These are phyloP conservation scores for Bryconaethiops microstoma DNA, from an alignment of 2,797 vertebrate species.

Conservation along the genomic window DNA sequence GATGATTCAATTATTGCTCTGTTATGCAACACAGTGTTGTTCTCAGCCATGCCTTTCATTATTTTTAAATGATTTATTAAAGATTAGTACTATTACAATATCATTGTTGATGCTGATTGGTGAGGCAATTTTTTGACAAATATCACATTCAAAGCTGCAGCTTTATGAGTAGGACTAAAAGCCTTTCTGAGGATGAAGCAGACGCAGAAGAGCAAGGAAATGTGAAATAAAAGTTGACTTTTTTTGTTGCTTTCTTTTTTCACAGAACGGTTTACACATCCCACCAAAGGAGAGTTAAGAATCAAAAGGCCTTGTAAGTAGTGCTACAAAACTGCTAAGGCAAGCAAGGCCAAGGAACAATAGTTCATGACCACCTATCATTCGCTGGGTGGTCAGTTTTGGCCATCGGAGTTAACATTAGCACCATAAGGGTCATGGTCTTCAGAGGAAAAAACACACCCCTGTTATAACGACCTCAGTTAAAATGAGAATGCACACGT, in stretches of 20 bases:
- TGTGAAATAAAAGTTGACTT: neutral
- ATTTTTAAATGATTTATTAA: neutral
- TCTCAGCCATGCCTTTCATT: neutral
- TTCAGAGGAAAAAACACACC: slow-evolving; percentile 50
- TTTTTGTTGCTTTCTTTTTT: slow-evolving; percentile 25
- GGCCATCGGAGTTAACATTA: slow-evolving; percentile 50
- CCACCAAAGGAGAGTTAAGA: slow-evolving; percentile 63
- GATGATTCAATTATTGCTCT: neutral
- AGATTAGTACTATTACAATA: neutral
- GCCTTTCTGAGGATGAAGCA: neutral
- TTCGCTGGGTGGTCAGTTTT: slow-evolving; percentile 56
- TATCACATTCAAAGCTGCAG: neutral
- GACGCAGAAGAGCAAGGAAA: slow-evolving; percentile 15
- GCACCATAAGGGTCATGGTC: slow-evolving; percentile 54
- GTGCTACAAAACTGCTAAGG: slow-evolving; percentile 75
- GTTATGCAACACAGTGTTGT: neutral
- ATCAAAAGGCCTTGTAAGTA: slow-evolving; percentile 74
- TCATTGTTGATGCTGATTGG: neutral
- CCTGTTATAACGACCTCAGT: slow-evolving; percentile 38
- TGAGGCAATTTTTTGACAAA: no score
- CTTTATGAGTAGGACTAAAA: neutral
- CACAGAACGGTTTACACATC: slow-evolving; percentile 47
- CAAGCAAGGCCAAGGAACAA: slow-evolving; percentile 73
- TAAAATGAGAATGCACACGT: slow-evolving; percentile 24
- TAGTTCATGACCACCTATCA: slow-evolving; percentile 68